Conservation (phyloP, 2,797 vertebrate species). For the Sebastes aleutianus region DNA sequence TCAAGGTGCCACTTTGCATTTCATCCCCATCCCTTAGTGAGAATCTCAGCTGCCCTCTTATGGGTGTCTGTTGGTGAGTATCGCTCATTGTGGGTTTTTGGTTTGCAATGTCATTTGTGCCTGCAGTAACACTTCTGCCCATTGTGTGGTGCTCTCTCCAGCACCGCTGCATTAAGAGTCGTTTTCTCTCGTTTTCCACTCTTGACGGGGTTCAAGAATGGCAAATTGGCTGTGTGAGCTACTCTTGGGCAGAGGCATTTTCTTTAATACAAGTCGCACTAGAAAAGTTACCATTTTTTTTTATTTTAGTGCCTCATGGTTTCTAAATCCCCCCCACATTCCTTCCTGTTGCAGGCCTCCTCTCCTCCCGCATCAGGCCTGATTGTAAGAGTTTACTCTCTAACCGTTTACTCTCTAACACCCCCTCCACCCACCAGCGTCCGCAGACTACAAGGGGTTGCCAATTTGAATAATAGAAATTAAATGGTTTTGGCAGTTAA, state of each 20-base stretch:
- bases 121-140: constrained; percentile 73
- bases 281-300: constrained; percentile 24
- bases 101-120: constrained; percentile 62
- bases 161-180: constrained; percentile 32
- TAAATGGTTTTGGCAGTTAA: neutral
- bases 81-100: constrained; percentile 62
- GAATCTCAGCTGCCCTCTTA: constrained; percentile 76
- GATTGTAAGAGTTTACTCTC: constrained; percentile 89
- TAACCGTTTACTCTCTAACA: constrained; percentile 76
- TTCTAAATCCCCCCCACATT: constrained; percentile 67
- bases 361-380: constrained; percentile 93
- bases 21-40: constrained; percentile 82
- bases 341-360: constrained; percentile 80
- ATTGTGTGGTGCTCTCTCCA: constrained; percentile 69
- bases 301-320: constrained; percentile 42
- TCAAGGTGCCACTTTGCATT: constrained; percentile 82
- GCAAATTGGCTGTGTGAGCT: constrained; percentile 37
- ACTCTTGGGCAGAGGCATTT: constrained; percentile 32
- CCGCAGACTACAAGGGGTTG: constrained; percentile 68
- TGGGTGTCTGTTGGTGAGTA: constrained; percentile 80
- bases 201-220: constrained; percentile 26
- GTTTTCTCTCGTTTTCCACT: constrained; percentile 22
- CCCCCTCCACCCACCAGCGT: constrained; percentile 51
- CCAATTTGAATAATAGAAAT: constrained; percentile 25
- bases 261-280: constrained; percentile 23